Evolutionary conservation across 2,797 vertebrate genomes (phyloP), one percentile per base, ranked within the genome.

Genomic region (Cryptoblepharus egeriae): DNA sequence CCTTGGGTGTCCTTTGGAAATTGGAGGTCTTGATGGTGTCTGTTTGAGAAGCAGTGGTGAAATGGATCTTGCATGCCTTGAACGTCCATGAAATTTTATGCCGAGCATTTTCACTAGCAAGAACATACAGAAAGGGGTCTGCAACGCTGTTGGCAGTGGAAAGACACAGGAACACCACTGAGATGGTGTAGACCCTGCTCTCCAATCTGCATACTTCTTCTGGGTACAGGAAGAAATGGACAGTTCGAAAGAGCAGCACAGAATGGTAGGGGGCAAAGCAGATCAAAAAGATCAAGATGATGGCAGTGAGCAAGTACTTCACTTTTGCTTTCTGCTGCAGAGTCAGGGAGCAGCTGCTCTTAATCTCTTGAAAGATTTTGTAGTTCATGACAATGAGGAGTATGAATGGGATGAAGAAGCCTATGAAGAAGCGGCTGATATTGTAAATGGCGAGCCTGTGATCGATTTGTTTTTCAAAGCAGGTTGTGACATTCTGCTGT

Each of bases 211-310:
- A 87, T 49, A 12, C 12, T 2, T 67, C 35, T 0, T 67, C 67
- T 1, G 10, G 5, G 52, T 92, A 76, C 78, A 95, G 49, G 58
- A 96, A 88, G 79, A 91, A 97, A 76, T 91, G 61, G 13, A 93
- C 0, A 0, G 97, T 95, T 1, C 97, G 93, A 81, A 91, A 4
- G 1, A 98, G 68, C 26, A 99, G 96, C 67, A 97, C 93, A 18
- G 97, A 15, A 63, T 99, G 98, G 85, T 98, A 98, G 0, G 98
- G 98, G 0, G 96, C 95, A 0, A 99, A 99, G 88, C 97, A 98
- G 60, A 96, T 71, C 75, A 98, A 85, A 94, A 99, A 99, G 79
- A 99, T 95, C 6, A 85, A 7, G 68, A 98, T 97, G 1, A 98
- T 96, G 0, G 95, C 92, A 0, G 93, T 15, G 0, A 95, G 95